A percentile compares a stretch with the other conserved stretches of the same genome.
Evolutionary conservation across 30 jellyfish, hydroid and myxozoan genomes (phyloP).

Genomic region (Aurelia aurita): DNA sequence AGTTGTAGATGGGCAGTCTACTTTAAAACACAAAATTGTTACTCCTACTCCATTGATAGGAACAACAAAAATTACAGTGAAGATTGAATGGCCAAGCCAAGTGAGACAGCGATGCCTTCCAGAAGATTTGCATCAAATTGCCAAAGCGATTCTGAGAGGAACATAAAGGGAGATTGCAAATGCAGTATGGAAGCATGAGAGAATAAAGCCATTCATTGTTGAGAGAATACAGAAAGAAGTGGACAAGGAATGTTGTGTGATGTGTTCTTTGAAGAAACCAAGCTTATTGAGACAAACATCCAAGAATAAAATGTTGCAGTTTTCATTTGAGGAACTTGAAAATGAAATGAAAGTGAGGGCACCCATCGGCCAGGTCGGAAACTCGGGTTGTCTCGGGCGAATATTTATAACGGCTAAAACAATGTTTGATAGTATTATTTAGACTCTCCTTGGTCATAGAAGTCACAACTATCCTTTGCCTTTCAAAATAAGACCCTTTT

Average conservation of each 20-base stretch:
- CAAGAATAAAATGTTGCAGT: conserved; percentile 21
- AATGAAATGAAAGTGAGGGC: conserved; percentile 12
- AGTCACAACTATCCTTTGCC: too few relatives aligned
- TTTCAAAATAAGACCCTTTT: too few relatives aligned
- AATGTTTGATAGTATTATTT: too few relatives aligned
- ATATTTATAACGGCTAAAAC: too few relatives aligned
- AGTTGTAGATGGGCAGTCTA: conserved; percentile 4
- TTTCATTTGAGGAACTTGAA: conserved; percentile 17
- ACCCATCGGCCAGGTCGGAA: too few relatives aligned
- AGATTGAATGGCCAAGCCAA: conserved; percentile 41
- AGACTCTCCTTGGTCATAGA: too few relatives aligned
- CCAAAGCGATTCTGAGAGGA: conserved; percentile 26
- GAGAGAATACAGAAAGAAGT: conserved; percentile 28
- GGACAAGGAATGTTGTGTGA: conserved; percentile 21
- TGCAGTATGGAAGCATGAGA: conserved; percentile 25
- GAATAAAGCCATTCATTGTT: conserved; percentile 19
- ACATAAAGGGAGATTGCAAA: not conserved
- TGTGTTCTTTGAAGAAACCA: conserved; percentile 21
- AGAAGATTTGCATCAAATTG: conserved; percentile 45
- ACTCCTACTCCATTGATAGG: conserved; percentile 4
- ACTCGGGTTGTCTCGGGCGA: too few relatives aligned
- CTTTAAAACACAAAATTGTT: not conserved
- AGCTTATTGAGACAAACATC: conserved; percentile 21
- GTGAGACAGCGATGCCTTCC: conserved; percentile 38
- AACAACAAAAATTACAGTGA: conserved; percentile 7